A percentile compares a stretch with the other conserved stretches of the same genome.
Conservation (phyloP, 2,797 vertebrate species). For the Tokudaia tokunoshimensis region DNA sequence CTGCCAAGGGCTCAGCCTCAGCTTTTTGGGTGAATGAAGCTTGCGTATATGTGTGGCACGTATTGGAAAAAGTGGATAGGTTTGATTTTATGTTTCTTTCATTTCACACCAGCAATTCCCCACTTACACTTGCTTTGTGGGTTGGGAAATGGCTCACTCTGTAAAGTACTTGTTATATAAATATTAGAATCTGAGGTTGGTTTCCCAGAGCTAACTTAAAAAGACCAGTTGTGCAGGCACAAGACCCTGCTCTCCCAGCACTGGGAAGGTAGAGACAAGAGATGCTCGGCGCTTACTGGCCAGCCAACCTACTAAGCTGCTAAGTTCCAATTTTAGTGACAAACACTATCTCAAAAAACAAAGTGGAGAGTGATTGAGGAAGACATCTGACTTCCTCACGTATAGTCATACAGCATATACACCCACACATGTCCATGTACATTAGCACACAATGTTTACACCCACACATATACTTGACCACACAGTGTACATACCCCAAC, state of each 20-base stretch:
- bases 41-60: accelerated
- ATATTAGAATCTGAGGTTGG: not conserved
- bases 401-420: not conserved
- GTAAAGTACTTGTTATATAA: not conserved
- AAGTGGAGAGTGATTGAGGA: not conserved
- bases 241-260: no score
- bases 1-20: accelerated
- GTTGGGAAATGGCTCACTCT: not conserved
- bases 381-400: not conserved
- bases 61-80: not conserved
- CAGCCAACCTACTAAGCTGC: not conserved
- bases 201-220: not conserved
- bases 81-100: not conserved
- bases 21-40: accelerated
- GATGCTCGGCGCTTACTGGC: not conserved
- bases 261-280: not conserved
- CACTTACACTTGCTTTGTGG: not conserved
- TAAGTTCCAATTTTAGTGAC: not conserved
- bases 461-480: no score
- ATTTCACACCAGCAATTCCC: not conserved
- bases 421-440: no score
- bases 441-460: not conserved
- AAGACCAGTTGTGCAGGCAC: accelerated
- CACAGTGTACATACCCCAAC: no score
- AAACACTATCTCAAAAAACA: not conserved